phyloP scores from a whole-genome alignment of 30 jellyfish, hydroid and myxozoan species.

The Hydra vulgaris region DNA sequence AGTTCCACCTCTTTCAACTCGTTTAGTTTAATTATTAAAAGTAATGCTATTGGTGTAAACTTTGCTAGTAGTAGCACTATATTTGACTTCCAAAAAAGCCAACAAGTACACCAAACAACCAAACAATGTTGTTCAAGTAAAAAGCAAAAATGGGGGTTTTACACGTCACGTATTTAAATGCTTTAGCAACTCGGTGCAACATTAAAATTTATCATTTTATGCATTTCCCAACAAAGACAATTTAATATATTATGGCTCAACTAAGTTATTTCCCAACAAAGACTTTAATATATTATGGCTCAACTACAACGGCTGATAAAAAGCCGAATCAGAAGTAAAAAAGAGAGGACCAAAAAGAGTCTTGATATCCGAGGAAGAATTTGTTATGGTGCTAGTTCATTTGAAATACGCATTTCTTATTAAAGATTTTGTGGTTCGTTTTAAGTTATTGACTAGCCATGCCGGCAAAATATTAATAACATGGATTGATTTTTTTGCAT shows the following conservation, averaged over 20 bases:
- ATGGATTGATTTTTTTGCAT: slow-evolving; percentile 22
- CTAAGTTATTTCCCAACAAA: slow-evolving; percentile 10
- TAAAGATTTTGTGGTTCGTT: slow-evolving; percentile 27
- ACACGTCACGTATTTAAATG: background rate
- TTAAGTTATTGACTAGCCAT: background rate
- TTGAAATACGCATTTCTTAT: slow-evolving; percentile 29
- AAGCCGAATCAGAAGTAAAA: background rate
- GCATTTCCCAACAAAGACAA: slow-evolving; percentile 11
- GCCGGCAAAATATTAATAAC: background rate
- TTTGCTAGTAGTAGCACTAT: background rate
- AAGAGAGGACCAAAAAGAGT: slow-evolving; percentile 37
- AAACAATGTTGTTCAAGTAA: background rate
- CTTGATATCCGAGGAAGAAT: slow-evolving; percentile 31
- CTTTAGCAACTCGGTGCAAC: slow-evolving; percentile 2
- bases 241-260: background rate
- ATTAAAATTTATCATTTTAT: slow-evolving; percentile 2
- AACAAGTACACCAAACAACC: background rate
- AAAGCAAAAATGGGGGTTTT: background rate
- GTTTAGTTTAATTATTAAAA: background rate
- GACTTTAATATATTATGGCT: slow-evolving; percentile 2
- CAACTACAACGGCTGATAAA: background rate
- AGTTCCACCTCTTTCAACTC: too few species aligned
- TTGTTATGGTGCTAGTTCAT: slow-evolving; percentile 29
- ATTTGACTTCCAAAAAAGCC: background rate
- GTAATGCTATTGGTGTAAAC: background rate